Evolutionary conservation across 2,888 invertebrate genomes (phyloP).

Genomic region (Eristalinus aeneus): DNA sequence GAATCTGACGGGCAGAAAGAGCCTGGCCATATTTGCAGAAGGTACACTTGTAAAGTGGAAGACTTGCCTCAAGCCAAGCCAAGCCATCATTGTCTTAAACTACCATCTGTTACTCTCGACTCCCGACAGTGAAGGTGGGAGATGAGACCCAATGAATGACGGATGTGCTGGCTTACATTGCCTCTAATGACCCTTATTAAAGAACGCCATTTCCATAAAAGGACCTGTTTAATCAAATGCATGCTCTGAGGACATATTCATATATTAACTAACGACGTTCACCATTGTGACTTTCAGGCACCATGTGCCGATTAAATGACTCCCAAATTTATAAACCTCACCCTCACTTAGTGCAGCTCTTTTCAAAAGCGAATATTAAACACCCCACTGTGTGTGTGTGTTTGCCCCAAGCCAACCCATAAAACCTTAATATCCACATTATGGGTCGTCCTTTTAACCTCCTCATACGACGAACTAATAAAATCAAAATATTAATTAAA

Average conservation of each 20-base stretch:
- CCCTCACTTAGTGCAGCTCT: background rate
- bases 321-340: background rate
- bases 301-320: background rate
- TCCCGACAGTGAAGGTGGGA: no score
- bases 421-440: conserved; percentile 38
- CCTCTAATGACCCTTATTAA: no score
- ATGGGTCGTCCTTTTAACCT: conserved; percentile 1
- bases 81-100: no score
- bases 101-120: no score
- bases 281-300: background rate
- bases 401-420: background rate
- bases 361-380: background rate
- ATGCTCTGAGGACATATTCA: background rate
- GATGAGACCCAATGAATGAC: no score
- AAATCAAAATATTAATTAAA: conserved; percentile 69
- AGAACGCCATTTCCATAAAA: no score
- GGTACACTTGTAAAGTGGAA: no score
- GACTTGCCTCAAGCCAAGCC: no score
- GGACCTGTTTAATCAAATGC: background rate
- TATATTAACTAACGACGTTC: no score
- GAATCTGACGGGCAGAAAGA: no score
- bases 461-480: conserved; percentile 12
- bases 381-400: background rate
- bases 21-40: no score
- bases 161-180: no score